A percentile compares a stretch with the other conserved stretches of the same genome.
phyloP scores from a whole-genome alignment of 2,113 vertebrate genomes.

The Microcebus griseorufus region DNA sequence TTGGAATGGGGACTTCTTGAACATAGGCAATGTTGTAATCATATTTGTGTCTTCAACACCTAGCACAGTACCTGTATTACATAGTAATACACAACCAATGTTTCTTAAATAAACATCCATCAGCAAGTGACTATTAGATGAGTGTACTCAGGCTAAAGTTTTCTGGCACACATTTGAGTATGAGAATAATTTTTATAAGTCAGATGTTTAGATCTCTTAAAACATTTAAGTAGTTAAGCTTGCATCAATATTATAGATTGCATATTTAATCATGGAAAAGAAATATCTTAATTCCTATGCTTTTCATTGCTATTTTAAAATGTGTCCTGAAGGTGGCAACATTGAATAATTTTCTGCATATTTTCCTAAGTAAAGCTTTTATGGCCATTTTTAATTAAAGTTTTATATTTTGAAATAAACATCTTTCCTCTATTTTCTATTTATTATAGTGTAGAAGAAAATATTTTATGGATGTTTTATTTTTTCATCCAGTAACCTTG shows the following conservation, averaged over 20 bases:
- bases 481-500: constrained; percentile 64
- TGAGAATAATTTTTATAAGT: not conserved
- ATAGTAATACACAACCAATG: not conserved
- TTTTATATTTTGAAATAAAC: constrained; percentile 75
- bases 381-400: constrained; percentile 79
- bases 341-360: constrained; percentile 82
- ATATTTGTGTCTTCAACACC: not conserved
- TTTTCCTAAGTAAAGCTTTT: constrained; percentile 29
- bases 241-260: not conserved
- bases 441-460: constrained; percentile 66
- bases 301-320: constrained; percentile 39
- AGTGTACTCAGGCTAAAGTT: not conserved
- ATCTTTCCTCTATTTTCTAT: constrained; percentile 50
- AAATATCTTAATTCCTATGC: not conserved
- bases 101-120: not conserved
- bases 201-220: not conserved
- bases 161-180: not conserved
- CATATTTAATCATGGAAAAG: constrained; percentile 44
- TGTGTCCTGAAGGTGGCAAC: constrained; percentile 86
- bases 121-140: too few relatives aligned
- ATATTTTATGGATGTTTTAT: not conserved
- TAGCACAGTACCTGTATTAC: not conserved
- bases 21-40: not conserved
- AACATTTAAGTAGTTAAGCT: not conserved
- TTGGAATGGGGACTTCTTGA: not conserved